Conservation (phyloP, 2,797 vertebrate genomes). For the Parambassis ranga region DNA sequence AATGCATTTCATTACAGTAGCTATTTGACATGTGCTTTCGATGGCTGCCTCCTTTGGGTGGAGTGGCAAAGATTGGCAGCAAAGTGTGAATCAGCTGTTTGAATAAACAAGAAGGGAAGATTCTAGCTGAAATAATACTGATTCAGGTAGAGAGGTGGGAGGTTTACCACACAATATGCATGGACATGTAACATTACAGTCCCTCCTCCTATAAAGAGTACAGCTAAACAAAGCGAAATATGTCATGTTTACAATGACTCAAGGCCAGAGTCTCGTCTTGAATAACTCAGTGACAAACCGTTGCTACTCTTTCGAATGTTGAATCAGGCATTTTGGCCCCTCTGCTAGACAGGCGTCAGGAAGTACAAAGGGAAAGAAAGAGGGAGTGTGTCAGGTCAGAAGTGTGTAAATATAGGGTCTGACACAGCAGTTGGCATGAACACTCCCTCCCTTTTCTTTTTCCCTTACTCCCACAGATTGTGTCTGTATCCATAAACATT, state of each 20-base stretch:
- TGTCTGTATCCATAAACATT: conserved; percentile 69
- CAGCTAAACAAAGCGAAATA: not conserved
- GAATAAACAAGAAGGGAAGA: not conserved
- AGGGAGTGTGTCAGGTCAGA: conserved; percentile 59
- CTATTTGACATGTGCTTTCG: conserved; percentile 51
- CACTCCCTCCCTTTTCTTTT: conserved; percentile 55
- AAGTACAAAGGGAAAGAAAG: conserved; percentile 30
- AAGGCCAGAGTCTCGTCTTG: not conserved
- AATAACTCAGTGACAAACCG: conserved; percentile 2
- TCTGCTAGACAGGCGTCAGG: conserved; percentile 10
- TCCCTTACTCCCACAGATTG: conserved; percentile 54
- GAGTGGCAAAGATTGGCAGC: conserved; percentile 20
- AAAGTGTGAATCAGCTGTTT: conserved; percentile 50
- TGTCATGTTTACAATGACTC: not conserved
- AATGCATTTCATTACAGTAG: conserved; percentile 9
- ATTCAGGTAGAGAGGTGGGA: too few relatives aligned
- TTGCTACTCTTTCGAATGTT: not conserved
- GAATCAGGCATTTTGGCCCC: conserved; percentile 12
- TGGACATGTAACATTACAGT: too few relatives aligned
- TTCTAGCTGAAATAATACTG: too few relatives aligned
- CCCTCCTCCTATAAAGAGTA: too few relatives aligned
- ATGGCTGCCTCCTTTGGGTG: conserved; percentile 37
- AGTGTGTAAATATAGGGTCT: conserved; percentile 76
- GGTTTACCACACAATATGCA: too few relatives aligned
- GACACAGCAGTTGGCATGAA: conserved; percentile 52